Base-by-base conservation (phyloP, 2,797 vertebrate genomes). In the Lophius americanus region DNA sequence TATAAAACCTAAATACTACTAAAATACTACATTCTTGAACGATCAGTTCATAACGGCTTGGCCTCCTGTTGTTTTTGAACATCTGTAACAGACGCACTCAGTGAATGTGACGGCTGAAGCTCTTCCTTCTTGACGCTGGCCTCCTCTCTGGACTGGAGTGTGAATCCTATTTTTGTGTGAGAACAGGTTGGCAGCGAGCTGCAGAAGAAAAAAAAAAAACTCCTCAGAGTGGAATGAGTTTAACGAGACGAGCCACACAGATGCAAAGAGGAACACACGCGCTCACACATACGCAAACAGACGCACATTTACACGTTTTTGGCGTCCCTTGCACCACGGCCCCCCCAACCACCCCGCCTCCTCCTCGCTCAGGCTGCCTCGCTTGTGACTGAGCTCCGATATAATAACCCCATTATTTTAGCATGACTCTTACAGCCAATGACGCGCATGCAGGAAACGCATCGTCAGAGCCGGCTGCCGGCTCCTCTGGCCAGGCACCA, bases 401-500 rank as follows among this genome's bases (percentile, higher is more conserved):
- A 82, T 68, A 85, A 81, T 38, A 73, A 55, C 32, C 37, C 55
- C 51, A 68, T 78, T 84, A 80, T 85, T 64, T 69, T 57, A 74
- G 60, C 76, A 64, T 73, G 73, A 82, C 58, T 64, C 74, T 66
- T 14, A 6, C 1, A 68, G 57, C 12, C 44, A 7, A 46, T 73
- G 76, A 82, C 57, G 14, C 43, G 49, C 49, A 60, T 52, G 58
- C 82, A 79, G 84, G 83, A 90, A 88, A 67, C 4, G 57, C 60
- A 66, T 73, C 70, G 37, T 85, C 61, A 67, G 73, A 73, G 62
- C 43, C 79, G 81, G 81, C 60, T 14, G 44, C 4, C 23, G 4
- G 50, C 73, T 58, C 49, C 35, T 49, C 51, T 70, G 68, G 65
- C 53, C 51, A 4, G 37, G 51, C 75, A 63, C 65, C 53, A 46